Percentiles rank a stretch among this genome's conserved stretches.
Evolutionary conservation across 2,797 vertebrate species (phyloP).

Genomic region (Perodicticus potto): DNA sequence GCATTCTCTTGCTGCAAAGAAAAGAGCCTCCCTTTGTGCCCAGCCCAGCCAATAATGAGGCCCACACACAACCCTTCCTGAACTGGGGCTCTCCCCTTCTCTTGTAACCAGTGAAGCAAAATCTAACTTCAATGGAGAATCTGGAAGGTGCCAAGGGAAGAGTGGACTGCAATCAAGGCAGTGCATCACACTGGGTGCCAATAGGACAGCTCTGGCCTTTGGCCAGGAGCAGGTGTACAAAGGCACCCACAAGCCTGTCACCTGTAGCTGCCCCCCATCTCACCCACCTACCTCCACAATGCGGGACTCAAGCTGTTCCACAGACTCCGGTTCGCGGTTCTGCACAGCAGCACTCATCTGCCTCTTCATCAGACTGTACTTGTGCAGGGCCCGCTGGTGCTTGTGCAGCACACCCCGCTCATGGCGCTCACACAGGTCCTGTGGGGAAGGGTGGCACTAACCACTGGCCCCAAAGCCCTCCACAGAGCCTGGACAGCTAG

Average conservation of each 20-base stretch:
- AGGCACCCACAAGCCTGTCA: not conserved
- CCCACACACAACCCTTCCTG: fast-evolving
- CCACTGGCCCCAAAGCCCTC: not conserved
- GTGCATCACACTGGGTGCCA: not conserved
- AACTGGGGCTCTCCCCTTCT: not conserved
- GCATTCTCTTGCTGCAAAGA: slow-evolving; percentile 95
- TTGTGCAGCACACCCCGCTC: slow-evolving; percentile 97
- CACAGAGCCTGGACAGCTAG: not conserved
- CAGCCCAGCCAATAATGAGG: fast-evolving
- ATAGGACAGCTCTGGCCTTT: not conserved
- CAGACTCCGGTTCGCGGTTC: slow-evolving; percentile 93
- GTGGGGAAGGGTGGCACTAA: slow-evolving; percentile 62
- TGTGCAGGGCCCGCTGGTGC: slow-evolving; percentile 96
- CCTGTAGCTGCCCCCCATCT: not conserved
- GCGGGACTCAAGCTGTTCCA: slow-evolving; percentile 97
- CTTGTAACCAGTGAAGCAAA: not conserved
- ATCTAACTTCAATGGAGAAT: not conserved
- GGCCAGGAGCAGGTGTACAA: not conserved
- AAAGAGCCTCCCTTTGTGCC: not conserved
- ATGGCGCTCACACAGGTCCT: slow-evolving; percentile 98
- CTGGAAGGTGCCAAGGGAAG: not conserved
- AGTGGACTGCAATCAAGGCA: not conserved
- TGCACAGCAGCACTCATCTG: slow-evolving; percentile 95
- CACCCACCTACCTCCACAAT: slow-evolving; percentile 93
- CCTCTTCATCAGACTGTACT: slow-evolving; percentile 96